Conservation (phyloP, 2,888 invertebrate genomes). For the Drosophila pullipes region DNA sequence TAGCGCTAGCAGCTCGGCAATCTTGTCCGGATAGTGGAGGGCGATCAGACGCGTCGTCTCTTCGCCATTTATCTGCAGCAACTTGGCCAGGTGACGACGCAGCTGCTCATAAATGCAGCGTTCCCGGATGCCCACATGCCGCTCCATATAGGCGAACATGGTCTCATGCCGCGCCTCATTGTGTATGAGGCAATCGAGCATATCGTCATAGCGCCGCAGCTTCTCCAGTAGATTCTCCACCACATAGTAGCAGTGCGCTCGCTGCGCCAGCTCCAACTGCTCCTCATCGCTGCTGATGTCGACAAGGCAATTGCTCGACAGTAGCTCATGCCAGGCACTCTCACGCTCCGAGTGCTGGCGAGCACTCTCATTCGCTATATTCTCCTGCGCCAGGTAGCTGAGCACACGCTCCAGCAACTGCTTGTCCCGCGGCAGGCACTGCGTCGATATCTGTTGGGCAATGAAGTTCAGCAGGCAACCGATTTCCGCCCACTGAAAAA, state of each 20-base stretch:
- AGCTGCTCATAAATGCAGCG: constrained; percentile 86
- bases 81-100: constrained; percentile 85
- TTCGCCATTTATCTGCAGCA: constrained; percentile 88
- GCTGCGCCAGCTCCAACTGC: constrained; percentile 88
- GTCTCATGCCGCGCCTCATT: constrained; percentile 88
- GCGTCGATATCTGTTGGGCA: constrained; percentile 88
- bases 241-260: constrained; percentile 90
- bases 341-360: constrained; percentile 89
- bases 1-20: constrained; percentile 85
- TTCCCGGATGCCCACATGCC: constrained; percentile 84
- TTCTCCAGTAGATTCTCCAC: constrained; percentile 90
- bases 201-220: constrained; percentile 88
- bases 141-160: constrained; percentile 87
- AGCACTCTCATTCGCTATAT: constrained; percentile 83
- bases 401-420: constrained; percentile 88
- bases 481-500: constrained; percentile 85
- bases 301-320: constrained; percentile 88
- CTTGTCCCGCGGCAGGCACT: constrained; percentile 84
- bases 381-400: constrained; percentile 87
- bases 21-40: constrained; percentile 86
- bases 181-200: constrained; percentile 89
- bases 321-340: constrained; percentile 90
- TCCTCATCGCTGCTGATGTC: constrained; percentile 87
- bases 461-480: constrained; percentile 89
- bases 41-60: constrained; percentile 88